phyloP scores from a whole-genome alignment of 2,113 vertebrate genomes.

The Corythornis vintsioides region DNA sequence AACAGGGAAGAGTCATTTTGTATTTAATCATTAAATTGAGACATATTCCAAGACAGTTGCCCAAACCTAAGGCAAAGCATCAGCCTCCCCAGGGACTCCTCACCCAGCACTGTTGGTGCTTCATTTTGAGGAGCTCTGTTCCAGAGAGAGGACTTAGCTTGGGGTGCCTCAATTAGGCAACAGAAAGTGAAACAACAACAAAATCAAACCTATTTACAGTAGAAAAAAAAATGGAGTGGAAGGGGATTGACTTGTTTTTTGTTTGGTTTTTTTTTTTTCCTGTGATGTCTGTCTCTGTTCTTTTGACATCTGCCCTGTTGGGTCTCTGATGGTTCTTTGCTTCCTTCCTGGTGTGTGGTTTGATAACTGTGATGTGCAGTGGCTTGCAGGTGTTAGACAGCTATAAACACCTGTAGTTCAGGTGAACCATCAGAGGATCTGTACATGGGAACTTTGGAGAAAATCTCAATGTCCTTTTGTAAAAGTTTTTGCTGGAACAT shows the following conservation, averaged over 20 bases:
- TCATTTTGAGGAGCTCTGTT: neutral
- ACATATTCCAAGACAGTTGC: neutral
- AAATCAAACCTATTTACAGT: neutral
- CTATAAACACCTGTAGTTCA: neutral
- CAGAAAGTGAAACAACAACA: neutral
- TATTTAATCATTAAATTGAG: neutral
- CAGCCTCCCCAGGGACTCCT: neutral
- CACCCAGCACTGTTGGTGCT: fast-evolving
- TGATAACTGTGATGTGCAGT: neutral
- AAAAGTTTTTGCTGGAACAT: neutral
- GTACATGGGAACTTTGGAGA: neutral
- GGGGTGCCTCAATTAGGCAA: neutral
- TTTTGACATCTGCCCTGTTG: neutral
- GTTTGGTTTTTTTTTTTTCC: neutral
- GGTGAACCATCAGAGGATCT: neutral
- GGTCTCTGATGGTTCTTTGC: neutral
- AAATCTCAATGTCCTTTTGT: neutral
- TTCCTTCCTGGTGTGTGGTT: neutral
- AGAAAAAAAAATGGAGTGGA: neutral
- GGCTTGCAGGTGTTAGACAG: neutral
- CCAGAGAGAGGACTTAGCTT: neutral
- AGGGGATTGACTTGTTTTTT: neutral
- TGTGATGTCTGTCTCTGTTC: neutral
- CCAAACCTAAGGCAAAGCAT: neutral
- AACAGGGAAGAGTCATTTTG: neutral